phyloP scores from a whole-genome alignment of 1,140 invertebrate genomes.

The Dendrolimus punctatus region DNA sequence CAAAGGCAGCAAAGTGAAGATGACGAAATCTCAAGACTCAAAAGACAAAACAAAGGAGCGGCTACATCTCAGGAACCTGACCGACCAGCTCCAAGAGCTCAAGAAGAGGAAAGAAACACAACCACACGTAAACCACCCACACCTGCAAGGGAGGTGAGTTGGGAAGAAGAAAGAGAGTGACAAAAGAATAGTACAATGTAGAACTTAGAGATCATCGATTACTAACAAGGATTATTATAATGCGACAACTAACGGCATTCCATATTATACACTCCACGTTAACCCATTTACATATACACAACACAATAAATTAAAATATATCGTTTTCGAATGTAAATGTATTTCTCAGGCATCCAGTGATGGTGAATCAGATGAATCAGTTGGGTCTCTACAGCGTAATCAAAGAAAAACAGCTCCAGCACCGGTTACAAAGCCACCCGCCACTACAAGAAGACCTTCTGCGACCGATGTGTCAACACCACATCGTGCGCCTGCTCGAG shows the following conservation, averaged over 20 bases:
- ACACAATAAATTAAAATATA: constrained; percentile 48
- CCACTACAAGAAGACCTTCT: constrained; percentile 60
- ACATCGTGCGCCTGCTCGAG: constrained; percentile 73
- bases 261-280: constrained; percentile 65
- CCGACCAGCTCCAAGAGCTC: constrained; percentile 40
- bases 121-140: constrained; percentile 73
- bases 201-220: constrained; percentile 54
- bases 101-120: constrained; percentile 72
- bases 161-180: constrained; percentile 69
- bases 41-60: constrained; percentile 88
- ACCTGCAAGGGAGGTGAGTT: constrained; percentile 80
- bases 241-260: constrained; percentile 61
- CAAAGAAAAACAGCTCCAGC: constrained; percentile 59
- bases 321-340: constrained; percentile 63
- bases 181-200: constrained; percentile 39
- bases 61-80: constrained; percentile 72
- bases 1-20: constrained; percentile 87
- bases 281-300: constrained; percentile 59
- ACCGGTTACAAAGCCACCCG: constrained; percentile 54
- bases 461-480: constrained; percentile 60
- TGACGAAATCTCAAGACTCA: constrained; percentile 91
- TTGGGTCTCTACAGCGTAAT: constrained; percentile 74
- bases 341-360: constrained; percentile 78
- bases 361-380: constrained; percentile 78
- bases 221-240: constrained; percentile 54